Evolutionary conservation across 2,113 vertebrate genomes (phyloP).

Genomic region (Jacana jacana): DNA sequence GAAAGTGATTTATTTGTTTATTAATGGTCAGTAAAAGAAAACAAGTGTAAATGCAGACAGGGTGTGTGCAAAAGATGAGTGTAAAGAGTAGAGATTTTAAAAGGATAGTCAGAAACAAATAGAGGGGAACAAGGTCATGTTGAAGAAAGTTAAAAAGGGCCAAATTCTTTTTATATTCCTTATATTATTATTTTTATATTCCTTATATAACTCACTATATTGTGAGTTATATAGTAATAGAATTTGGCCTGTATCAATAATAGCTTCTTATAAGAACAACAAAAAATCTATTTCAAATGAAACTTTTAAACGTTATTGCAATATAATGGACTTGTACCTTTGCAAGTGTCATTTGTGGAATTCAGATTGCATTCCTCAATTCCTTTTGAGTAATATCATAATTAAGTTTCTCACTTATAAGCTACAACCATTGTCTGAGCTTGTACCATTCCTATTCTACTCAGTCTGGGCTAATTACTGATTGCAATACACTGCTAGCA

Average conservation of each 20-base stretch:
- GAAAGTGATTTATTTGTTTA: too few relatives aligned
- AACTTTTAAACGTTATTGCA: background rate
- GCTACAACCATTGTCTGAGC: background rate
- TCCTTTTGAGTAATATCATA: background rate
- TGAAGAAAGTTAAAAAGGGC: background rate
- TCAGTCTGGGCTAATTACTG: background rate
- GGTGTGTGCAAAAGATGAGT: background rate
- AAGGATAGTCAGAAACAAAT: background rate
- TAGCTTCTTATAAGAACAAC: background rate
- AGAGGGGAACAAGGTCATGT: background rate
- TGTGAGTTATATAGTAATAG: background rate
- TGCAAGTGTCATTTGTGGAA: background rate
- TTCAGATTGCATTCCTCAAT: background rate
- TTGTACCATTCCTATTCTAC: background rate
- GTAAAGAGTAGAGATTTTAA: background rate
- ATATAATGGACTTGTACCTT: background rate
- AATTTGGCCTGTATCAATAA: background rate
- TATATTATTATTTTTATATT: background rate
- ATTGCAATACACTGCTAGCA: background rate
- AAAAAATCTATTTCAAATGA: background rate
- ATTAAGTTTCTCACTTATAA: background rate
- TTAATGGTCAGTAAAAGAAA: too few relatives aligned
- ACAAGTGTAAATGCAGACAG: too few relatives aligned
- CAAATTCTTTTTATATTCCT: background rate
- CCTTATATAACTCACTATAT: too few relatives aligned